Conservation (phyloP, 1,140 invertebrate genomes). For the Octopus sinensis region DNA sequence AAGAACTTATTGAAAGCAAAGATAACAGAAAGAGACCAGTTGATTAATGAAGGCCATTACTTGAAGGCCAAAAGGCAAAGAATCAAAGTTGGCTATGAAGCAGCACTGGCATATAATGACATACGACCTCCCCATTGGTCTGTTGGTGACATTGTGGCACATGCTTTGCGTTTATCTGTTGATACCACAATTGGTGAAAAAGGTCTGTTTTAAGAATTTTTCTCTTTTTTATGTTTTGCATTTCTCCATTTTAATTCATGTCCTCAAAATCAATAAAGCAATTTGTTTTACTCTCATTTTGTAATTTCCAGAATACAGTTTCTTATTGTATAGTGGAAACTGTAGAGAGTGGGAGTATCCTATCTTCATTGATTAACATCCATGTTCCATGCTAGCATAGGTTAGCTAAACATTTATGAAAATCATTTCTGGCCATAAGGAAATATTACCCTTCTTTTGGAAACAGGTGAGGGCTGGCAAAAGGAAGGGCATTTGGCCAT, state of each 20-base stretch:
- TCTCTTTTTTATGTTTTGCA: not conserved
- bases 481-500: too few relatives aligned
- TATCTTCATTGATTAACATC: not conserved
- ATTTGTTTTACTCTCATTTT: not conserved
- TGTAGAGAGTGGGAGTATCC: not conserved
- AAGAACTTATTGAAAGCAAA: constrained; percentile 49
- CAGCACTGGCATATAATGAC: constrained; percentile 50
- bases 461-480: too few relatives aligned
- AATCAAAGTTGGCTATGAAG: constrained; percentile 50
- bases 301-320: not conserved
- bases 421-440: too few relatives aligned
- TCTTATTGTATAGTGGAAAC: not conserved
- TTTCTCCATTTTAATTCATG: not conserved
- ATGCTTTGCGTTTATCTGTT: constrained; percentile 34
- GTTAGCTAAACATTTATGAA: too few relatives aligned
- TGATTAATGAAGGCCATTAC: constrained; percentile 43
- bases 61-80: constrained; percentile 43
- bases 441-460: too few relatives aligned
- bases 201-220: constrained; percentile 18
- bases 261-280: not conserved
- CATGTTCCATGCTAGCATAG: not conserved
- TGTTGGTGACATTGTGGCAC: constrained; percentile 51
- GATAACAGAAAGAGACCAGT: constrained; percentile 40
- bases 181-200: constrained; percentile 26
- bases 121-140: constrained; percentile 54